Conservation (phyloP, 2,113 vertebrate genomes). For the Vidua chalybeata region DNA sequence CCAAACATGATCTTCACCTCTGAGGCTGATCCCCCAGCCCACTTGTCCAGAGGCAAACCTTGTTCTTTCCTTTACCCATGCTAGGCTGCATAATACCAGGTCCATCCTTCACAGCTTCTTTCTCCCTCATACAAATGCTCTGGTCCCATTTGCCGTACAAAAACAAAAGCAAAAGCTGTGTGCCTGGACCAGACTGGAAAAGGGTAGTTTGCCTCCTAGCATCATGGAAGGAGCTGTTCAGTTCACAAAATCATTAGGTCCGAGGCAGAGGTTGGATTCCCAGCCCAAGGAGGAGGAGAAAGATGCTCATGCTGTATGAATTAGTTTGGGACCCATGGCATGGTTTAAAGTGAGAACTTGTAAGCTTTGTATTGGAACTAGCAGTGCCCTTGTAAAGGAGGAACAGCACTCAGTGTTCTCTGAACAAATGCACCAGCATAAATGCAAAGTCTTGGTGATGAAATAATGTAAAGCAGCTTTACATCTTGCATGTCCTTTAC, state of each 20-base stretch:
- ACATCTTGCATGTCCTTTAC: not conserved
- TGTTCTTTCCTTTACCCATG: not conserved
- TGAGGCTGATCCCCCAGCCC: not conserved
- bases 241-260: not conserved
- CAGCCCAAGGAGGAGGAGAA: not conserved
- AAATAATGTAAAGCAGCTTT: not conserved
- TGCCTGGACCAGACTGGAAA: not conserved
- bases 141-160: not conserved
- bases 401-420: not conserved
- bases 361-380: not conserved
- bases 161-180: not conserved
- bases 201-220: not conserved
- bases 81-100: not conserved
- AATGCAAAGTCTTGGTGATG: not conserved
- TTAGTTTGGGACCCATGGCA: not conserved
- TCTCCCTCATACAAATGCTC: not conserved
- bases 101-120: not conserved
- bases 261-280: not conserved
- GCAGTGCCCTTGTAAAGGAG: fast-evolving
- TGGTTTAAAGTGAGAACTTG: not conserved
- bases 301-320: fast-evolving
- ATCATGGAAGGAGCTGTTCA: not conserved
- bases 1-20: not conserved
- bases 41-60: not conserved
- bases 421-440: not conserved